Base-by-base conservation (phyloP, 2,797 vertebrate species). In the Sebastes miniatus region DNA sequence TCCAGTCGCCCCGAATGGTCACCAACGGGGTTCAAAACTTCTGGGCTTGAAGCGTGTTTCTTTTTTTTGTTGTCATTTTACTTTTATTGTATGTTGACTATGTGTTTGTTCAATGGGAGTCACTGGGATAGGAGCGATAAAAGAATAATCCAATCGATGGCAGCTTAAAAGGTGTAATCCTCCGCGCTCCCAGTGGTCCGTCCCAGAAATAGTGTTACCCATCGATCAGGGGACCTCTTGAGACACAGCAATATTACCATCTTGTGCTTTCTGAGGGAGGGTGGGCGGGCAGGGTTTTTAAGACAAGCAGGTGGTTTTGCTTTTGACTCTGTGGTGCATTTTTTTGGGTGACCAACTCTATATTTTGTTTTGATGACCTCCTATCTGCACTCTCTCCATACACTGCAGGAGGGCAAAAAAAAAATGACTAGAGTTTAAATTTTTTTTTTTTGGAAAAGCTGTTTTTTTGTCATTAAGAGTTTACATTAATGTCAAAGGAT, bases 241-340 rank as follows among this genome's bases (percentile, higher is more conserved):
- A 95, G 89, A 96, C 92, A 93, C 92, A 96, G 96, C 96, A 97
- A 96, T 97, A 96, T 93, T 78, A 92, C 92, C 95, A 95, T 95
- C 93, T 93, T 91, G 94, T 95, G 95, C 86, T 92, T 91, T 93
- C 84, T 69, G 89, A 89, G 83, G 81, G 77, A 65, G 87, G 88
- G 78, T 6, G 83, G 89, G 80, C 2, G 91, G 90, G 86, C 81
- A 79, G 88, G 93, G 94, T 87, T 90, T 92, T 90, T 73, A 85
- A 85, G 81, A 91, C 83, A 93, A 94, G 73, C 91, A 92, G 84
- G 92, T 92, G 89, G 87, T 93, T 91, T 88, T 88, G 89, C 88
- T 93, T 93, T 93, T 83, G 87, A 95, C 91, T 94, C 91, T 95
- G 94, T 95, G 95, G 95, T 96, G 96, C 95, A 90, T 58, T 69